Evolutionary conservation across 2,113 vertebrate genomes (phyloP).

Genomic region (human (Homo sapiens)): GRCh38 chr21:44871501-44872000

Average conservation of each 20-base stretch:
- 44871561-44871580: background rate
- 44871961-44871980: no score
- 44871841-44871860: fast-evolving
- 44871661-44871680: background rate
- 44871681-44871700: background rate
- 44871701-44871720: background rate
- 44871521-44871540: background rate
- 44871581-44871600: background rate
- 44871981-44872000: background rate
- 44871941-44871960: fast-evolving
- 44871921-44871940: background rate
- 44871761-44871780: background rate
- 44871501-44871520: background rate
- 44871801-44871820: background rate
- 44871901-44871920: no score
- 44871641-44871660: fast-evolving
- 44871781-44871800: background rate
- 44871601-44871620: background rate
- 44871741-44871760: background rate
- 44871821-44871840: background rate
- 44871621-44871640: background rate
- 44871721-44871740: background rate
- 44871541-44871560: fast-evolving
- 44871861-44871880: fast-evolving
- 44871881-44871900: background rate